Conservation (phyloP, 2,113 vertebrate species). For the Steatornis caripensis region DNA sequence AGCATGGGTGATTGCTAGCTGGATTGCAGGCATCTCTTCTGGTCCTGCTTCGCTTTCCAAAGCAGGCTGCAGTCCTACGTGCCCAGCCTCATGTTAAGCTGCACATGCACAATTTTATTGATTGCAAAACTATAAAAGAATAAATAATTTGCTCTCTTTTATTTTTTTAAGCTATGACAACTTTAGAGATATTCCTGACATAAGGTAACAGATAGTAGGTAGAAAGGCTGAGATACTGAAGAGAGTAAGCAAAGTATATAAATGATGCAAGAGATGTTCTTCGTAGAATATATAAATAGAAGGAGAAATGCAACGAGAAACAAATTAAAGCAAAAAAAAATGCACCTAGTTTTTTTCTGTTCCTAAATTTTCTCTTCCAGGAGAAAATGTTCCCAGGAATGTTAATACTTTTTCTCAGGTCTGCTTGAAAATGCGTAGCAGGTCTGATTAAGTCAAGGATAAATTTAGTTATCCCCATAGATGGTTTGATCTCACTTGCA, state of each 20-base stretch:
- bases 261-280: conserved; percentile 6
- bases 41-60: neutral
- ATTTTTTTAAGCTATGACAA: neutral
- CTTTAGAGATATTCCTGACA: neutral
- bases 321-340: neutral
- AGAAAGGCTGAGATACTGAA: neutral
- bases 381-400: neutral
- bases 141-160: neutral
- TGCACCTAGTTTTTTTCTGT: neutral
- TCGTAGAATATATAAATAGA: neutral
- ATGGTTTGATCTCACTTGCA: neutral
- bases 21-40: neutral
- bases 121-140: neutral
- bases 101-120: neutral
- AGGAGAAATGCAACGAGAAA: neutral
- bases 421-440: neutral
- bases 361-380: neutral
- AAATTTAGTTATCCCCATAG: neutral
- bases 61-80: neutral
- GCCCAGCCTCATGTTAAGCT: neutral
- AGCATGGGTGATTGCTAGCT: neutral
- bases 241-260: neutral
- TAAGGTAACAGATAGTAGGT: neutral
- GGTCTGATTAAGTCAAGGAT: neutral
- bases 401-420: neutral